A percentile compares a stretch with the other conserved stretches of the same genome.
These are phyloP conservation scores for Percina caprodes DNA, from an alignment of 2,113 vertebrate genomes.

Conservation along the genomic window DNA sequence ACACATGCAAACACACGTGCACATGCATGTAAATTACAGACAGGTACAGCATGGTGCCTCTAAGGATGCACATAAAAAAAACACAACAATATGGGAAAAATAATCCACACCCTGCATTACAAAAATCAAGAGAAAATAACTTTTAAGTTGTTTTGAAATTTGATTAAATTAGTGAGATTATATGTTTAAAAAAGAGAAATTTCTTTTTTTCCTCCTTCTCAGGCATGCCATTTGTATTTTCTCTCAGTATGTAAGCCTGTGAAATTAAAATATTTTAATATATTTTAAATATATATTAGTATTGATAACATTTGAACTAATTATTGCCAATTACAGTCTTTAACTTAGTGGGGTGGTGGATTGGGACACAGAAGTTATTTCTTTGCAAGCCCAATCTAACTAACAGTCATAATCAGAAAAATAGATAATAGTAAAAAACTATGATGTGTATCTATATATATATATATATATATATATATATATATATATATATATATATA, in stretches of 20 bases:
- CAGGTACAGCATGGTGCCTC: background rate
- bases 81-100: background rate
- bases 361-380: background rate
- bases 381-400: background rate
- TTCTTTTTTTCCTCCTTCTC: background rate
- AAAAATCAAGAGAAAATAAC: background rate
- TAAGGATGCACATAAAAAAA: background rate
- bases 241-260: background rate
- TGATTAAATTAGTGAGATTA: background rate
- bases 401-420: background rate
- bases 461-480: background rate
- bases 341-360: background rate
- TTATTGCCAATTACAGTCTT: background rate
- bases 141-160: background rate
- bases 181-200: background rate
- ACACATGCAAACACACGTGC: background rate
- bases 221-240: background rate
- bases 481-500: background rate
- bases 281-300: background rate
- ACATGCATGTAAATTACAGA: slow-evolving; percentile 13
- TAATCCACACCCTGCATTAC: background rate
- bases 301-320: background rate
- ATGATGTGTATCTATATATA: background rate
- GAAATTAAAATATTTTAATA: background rate
- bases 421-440: background rate